These are phyloP conservation scores for Phaetusa simplex DNA, from an alignment of 2,113 vertebrate species.

Conservation along the genomic window DNA sequence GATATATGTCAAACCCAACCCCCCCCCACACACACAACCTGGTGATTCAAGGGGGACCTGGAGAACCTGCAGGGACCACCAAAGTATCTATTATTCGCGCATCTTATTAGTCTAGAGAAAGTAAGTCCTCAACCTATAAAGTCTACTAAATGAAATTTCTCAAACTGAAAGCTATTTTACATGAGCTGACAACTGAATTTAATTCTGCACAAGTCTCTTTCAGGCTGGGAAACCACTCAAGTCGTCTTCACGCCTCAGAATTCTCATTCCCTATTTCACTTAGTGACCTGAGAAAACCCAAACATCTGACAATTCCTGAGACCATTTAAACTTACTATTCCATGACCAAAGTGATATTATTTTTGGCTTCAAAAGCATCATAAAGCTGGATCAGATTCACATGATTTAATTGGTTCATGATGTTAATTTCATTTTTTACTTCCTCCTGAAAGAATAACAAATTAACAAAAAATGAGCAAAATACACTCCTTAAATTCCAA, in stretches of 20 bases:
- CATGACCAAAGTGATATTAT: conserved; percentile 85
- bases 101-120: neutral
- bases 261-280: neutral
- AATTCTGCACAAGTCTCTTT: neutral
- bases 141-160: neutral
- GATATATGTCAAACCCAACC: neutral
- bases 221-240: neutral
- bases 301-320: neutral
- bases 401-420: conserved; percentile 90
- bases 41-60: neutral
- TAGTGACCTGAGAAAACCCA: neutral
- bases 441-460: conserved; percentile 77
- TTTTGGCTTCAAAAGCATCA: conserved; percentile 87
- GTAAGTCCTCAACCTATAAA: neutral
- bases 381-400: conserved; percentile 90
- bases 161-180: neutral
- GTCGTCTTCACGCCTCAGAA: neutral
- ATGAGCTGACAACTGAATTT: neutral
- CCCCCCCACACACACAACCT: neutral
- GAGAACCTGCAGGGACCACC: neutral
- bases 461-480: neutral
- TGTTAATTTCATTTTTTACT: conserved; percentile 88
- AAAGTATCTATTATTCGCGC: neutral
- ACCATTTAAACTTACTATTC: conserved; percentile 82
- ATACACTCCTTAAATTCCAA: neutral